Evolutionary conservation across 2,888 invertebrate species (phyloP).

Genomic region (Rhagophthalmus giganteus): DNA sequence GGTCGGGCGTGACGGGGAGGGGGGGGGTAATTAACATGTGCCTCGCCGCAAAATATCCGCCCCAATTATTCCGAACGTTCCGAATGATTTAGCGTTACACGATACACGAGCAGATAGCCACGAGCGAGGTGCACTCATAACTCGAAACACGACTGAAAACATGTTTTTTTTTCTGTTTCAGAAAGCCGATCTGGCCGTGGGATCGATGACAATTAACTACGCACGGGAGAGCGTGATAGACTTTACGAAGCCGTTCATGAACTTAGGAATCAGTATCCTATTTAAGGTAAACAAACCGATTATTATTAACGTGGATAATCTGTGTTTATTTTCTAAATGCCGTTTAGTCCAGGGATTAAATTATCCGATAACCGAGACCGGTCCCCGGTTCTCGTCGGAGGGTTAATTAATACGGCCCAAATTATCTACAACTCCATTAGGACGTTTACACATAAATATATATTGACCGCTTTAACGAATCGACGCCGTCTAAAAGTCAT

Average conservation of each 20-base stretch:
- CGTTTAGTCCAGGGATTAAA: conserved; percentile 2
- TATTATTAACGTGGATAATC: no score
- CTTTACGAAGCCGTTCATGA: conserved; percentile 92
- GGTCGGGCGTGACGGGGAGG: no score
- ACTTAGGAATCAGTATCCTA: conserved; percentile 84
- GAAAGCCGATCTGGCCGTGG: conserved; percentile 88
- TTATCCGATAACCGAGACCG: conserved; percentile 2
- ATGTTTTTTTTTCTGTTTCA: conserved; percentile 56
- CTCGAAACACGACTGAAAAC: no score
- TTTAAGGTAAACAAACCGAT: conserved; percentile 74
- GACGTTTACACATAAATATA: conserved; percentile 12
- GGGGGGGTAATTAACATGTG: no score
- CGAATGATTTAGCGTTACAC: no score
- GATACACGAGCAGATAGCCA: no score
- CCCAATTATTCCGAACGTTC: no score
- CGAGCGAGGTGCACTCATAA: no score
- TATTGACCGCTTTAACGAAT: conserved; percentile 14
- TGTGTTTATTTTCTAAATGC: neutral
- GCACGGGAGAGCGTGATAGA: conserved; percentile 87
- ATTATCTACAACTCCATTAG: conserved; percentile 18
- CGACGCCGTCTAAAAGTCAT: no score
- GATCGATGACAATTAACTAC: conserved; percentile 88
- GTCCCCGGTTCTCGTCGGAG: conserved; percentile 6
- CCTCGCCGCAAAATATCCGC: no score
- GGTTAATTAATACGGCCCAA: conserved; percentile 12